Conservation (phyloP, 2,888 invertebrate species). For the Caenorhabditis sp. region DNA sequence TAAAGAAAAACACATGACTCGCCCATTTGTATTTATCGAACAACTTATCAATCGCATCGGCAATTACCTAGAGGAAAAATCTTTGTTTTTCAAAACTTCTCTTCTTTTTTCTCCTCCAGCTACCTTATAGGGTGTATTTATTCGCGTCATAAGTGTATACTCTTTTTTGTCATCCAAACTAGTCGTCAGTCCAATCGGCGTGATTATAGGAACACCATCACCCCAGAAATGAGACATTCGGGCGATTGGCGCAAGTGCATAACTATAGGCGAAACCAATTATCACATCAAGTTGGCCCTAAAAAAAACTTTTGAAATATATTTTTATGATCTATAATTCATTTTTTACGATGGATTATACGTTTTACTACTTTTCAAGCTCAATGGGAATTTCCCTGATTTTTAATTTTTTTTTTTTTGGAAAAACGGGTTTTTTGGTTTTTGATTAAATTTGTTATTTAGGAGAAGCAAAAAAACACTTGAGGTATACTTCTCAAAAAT, state of each 20-base stretch:
- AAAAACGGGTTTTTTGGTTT: no score
- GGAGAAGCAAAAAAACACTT: no score
- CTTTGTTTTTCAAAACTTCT: neutral
- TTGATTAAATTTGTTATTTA: no score
- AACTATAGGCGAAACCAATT: slow-evolving; percentile 66
- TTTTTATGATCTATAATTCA: neutral
- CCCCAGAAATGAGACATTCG: slow-evolving; percentile 67
- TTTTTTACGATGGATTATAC: no score
- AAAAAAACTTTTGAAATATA: neutral
- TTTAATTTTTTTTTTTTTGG: no score
- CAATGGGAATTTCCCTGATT: no score
- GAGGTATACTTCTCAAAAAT: neutral
- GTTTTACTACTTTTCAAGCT: no score
- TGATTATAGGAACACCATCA: slow-evolving; percentile 78
- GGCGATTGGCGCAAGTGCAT: slow-evolving; percentile 67
- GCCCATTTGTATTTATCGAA: slow-evolving; percentile 55
- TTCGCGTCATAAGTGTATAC: slow-evolving; percentile 83
- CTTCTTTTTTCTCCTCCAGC: no score
- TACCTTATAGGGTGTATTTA: slow-evolving; percentile 81
- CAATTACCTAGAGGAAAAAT: slow-evolving; percentile 39
- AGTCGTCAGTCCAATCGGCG: slow-evolving; percentile 82
- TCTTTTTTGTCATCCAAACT: slow-evolving; percentile 79
- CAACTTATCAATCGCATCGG: slow-evolving; percentile 44
- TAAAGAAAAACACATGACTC: slow-evolving; percentile 58
- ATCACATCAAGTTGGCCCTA: slow-evolving; percentile 59